Evolutionary conservation across 2,797 vertebrate species (phyloP), one percentile per base, ranked within the genome.

Genomic region (Capromys pilorides): DNA sequence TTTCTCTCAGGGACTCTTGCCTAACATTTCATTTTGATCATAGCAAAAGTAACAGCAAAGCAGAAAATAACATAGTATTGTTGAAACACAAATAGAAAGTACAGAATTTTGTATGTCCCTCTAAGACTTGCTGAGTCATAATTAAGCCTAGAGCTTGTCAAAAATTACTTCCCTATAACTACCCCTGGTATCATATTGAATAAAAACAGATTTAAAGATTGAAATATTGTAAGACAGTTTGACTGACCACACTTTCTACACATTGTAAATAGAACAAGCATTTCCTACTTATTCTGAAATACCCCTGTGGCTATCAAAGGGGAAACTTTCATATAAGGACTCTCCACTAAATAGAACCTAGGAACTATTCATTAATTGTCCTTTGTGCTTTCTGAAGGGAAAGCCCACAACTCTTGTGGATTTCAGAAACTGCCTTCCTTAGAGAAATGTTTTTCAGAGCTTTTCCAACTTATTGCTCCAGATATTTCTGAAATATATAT

Each of bases 241-340:
- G 36, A 51, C 73, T 78, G 64, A 21, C 13, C 19, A 77, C 18
- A 31, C 26, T 83, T 86, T 54, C 66, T 39, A 61, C 1, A 0
- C 28, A 28, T 81, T 54, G 28, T 36, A 61, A 36, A 67, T 83
- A 94, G 57, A 93, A 83, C 26, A 22, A 82, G 10, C 41, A 28
- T 93, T 92, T 94, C 54, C 71, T 87, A 4, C 28, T 73, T 49
- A 33, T 33, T 88, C 24, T n/a, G 66, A 93, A 91, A 91, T 90
- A n/a, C 13, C 16, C 51, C 39, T 31, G 16, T 90, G 54, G 51
- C 78, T 91, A 33, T 90, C 64, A 77, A 61, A 81, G 61, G 12
- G 6, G 45, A 94, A 84, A 26, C n/a, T 49, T 61, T 95, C 41
- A 1, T 4, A 7, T 31, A 69, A 82, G 59, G 22, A 69, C 33